phyloP scores from a whole-genome alignment of 2,888 invertebrate species.

The Agriopis leucophaearia region DNA sequence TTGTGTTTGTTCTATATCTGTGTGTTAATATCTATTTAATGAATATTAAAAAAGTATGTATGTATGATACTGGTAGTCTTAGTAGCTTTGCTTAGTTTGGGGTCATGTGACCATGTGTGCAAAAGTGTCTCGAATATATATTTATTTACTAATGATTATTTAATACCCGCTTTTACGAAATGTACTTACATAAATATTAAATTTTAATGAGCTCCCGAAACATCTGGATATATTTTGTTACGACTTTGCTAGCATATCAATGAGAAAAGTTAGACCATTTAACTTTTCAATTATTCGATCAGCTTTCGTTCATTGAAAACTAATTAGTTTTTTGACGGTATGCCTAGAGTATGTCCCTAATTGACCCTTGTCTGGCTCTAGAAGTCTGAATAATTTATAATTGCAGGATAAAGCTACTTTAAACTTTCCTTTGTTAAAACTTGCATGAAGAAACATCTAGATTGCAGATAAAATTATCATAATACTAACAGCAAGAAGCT shows the following conservation, averaged over 20 bases:
- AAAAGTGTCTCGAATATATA: no score
- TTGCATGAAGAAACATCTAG: slow-evolving; percentile 3
- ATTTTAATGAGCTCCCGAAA: neutral
- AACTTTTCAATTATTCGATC: slow-evolving; percentile 2
- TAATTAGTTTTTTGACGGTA: neutral
- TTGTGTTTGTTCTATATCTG: no score
- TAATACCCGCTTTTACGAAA: no score
- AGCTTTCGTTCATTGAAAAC: neutral
- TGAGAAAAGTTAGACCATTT: slow-evolving; percentile 10
- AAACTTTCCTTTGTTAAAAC: neutral
- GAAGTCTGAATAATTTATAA: neutral
- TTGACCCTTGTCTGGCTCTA: neutral
- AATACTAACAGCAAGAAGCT: slow-evolving; percentile 10
- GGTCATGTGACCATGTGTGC: no score
- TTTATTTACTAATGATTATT: no score
- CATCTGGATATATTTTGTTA: neutral
- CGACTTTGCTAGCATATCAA: neutral
- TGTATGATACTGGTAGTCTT: no score
- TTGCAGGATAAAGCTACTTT: neutral
- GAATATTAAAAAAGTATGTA: no score
- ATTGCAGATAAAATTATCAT: slow-evolving; percentile 14
- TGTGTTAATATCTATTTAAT: no score
- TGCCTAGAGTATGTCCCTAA: neutral
- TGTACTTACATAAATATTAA: neutral
- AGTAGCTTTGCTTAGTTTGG: no score